A percentile compares a stretch with the other conserved stretches of the same genome.
Conservation (phyloP, 2,797 vertebrate species). For the Mormyrus hasselquistii region DNA sequence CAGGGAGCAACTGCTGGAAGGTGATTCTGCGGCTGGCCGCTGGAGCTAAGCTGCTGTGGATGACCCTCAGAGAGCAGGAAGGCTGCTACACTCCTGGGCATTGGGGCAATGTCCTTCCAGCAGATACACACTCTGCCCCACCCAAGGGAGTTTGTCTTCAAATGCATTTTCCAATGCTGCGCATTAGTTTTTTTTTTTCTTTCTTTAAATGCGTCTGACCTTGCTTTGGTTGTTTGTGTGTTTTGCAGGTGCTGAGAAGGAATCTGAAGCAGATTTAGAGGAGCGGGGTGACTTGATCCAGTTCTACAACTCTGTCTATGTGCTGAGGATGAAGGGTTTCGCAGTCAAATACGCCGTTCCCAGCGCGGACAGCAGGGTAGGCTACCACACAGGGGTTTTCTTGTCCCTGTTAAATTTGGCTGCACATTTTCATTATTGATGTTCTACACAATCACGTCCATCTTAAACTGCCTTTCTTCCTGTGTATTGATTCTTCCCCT, state of each 20-base stretch:
- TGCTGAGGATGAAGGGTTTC: slow-evolving; percentile 81
- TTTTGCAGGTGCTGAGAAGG: slow-evolving; percentile 50
- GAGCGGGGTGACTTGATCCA: slow-evolving; percentile 87
- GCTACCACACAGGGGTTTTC: slow-evolving; percentile 22
- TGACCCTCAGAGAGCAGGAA: background rate
- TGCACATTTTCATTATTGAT: background rate
- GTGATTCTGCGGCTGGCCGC: background rate
- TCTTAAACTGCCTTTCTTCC: background rate
- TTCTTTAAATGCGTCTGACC: background rate
- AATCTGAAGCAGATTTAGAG: slow-evolving; percentile 53
- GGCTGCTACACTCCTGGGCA: background rate
- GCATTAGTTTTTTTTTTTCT: background rate
- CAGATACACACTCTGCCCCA: background rate
- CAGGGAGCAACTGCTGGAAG: background rate
- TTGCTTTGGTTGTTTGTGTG: background rate
- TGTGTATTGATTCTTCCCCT: background rate
- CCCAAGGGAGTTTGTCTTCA: background rate
- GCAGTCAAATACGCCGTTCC: slow-evolving; percentile 73
- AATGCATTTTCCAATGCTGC: background rate
- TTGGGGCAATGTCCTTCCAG: background rate
- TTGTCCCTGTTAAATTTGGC: background rate
- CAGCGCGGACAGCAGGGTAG: slow-evolving; percentile 70
- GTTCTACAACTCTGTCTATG: slow-evolving; percentile 86
- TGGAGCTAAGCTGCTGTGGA: background rate
- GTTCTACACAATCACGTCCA: background rate